A percentile compares a stretch with the other conserved stretches of the same genome.
phyloP scores from a whole-genome alignment of 2,797 vertebrate species.

The Myotis myotis region DNA sequence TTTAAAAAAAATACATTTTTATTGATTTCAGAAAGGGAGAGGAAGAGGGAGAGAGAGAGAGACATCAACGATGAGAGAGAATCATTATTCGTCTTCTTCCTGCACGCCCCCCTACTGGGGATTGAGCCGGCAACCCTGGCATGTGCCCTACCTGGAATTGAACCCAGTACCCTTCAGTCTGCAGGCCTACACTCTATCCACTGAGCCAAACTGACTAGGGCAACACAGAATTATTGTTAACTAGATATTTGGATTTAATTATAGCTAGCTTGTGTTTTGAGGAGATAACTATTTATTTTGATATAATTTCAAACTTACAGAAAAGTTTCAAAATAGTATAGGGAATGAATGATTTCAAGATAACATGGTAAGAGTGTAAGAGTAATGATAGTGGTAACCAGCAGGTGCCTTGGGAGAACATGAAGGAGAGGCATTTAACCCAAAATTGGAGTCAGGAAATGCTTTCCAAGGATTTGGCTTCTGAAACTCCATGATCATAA shows the following conservation, averaged over 20 bases:
- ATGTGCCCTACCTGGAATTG: no score
- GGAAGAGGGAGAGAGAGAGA: no score
- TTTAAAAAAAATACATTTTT: no score
- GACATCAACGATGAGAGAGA: no score
- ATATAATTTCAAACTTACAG: constrained; percentile 10
- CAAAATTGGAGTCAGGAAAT: not conserved
- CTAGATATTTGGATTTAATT: not conserved
- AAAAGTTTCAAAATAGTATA: not conserved
- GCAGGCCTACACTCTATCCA: no score
- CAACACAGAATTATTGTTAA: not conserved
- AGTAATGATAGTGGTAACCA: not conserved
- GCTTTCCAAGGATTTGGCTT: not conserved
- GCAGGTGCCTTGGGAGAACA: not conserved
- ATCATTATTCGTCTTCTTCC: no score
- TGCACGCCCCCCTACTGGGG: no score
- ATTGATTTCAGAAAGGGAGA: no score
- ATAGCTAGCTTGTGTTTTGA: constrained; percentile 2
- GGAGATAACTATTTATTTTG: not conserved
- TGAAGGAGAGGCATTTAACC: not conserved
- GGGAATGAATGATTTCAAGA: not conserved
- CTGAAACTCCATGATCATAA: not conserved
- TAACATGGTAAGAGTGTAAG: not conserved
- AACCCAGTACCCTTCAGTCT: no score
- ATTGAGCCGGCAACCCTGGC: no score
- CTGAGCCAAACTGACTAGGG: no score